phyloP scores from a whole-genome alignment of 2,888 invertebrate genomes.

The Lissonota sp. region DNA sequence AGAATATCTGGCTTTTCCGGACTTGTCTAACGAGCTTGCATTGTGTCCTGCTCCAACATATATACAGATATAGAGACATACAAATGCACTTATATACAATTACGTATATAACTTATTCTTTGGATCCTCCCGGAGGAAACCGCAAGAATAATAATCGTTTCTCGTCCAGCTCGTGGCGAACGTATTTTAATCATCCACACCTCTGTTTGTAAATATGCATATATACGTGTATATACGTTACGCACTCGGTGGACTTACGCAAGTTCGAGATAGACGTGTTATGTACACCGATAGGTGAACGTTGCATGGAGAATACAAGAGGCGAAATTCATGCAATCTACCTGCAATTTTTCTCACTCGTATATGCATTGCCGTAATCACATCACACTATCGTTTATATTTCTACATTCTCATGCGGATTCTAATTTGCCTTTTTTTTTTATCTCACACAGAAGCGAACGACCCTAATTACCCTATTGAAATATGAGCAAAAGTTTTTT shows the following conservation, averaged over 20 bases:
- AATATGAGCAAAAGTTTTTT: neutral
- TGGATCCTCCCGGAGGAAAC: constrained; percentile 22
- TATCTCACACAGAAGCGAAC: neutral
- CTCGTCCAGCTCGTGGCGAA: neutral
- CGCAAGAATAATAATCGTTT: constrained; percentile 29
- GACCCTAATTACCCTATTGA: constrained; percentile 23
- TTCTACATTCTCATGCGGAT: neutral
- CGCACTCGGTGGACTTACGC: constrained; percentile 18
- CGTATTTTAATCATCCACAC: neutral
- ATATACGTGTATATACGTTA: neutral
- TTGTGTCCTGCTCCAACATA: constrained; percentile 47
- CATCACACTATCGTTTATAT: constrained; percentile 3
- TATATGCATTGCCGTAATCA: constrained; percentile 10
- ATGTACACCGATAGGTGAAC: constrained; percentile 6
- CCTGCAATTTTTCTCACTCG: neutral
- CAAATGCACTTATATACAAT: constrained; percentile 5
- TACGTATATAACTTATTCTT: constrained; percentile 11
- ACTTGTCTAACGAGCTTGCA: constrained; percentile 65
- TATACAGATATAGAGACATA: constrained; percentile 11
- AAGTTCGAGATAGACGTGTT: constrained; percentile 8
- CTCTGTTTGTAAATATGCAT: no score
- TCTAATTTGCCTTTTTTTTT: neutral
- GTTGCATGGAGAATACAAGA: constrained; percentile 3
- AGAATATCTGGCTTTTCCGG: constrained; percentile 37
- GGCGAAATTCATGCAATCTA: constrained; percentile 32